Evolutionary conservation across 2,113 vertebrate species (phyloP).

Genomic region (Empidonax alnorum): DNA sequence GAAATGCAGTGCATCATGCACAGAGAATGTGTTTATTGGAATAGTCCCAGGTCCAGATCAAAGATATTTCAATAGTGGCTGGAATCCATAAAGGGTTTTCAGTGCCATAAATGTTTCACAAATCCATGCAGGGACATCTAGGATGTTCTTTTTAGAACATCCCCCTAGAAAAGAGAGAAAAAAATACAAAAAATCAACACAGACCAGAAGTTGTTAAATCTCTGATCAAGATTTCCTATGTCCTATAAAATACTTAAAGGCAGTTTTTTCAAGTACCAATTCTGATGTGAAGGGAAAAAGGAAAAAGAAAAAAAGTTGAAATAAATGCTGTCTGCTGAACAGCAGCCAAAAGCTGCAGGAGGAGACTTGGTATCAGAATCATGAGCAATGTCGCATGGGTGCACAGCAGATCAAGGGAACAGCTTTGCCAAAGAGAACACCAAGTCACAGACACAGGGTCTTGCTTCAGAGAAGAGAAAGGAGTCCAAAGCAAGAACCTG

Average conservation of each 20-base stretch:
- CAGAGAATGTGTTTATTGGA: slow-evolving; percentile 58
- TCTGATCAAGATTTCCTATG: slow-evolving; percentile 26
- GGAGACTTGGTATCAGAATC: not conserved
- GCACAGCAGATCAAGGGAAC: not conserved
- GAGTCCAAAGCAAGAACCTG: not conserved
- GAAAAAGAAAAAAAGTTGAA: not conserved
- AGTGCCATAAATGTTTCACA: slow-evolving; percentile 21
- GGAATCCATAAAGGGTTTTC: slow-evolving; percentile 33
- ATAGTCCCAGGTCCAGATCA: slow-evolving; percentile 48
- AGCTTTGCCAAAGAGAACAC: not conserved
- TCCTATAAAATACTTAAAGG: not conserved
- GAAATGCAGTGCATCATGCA: slow-evolving; percentile 30
- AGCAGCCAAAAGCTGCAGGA: not conserved
- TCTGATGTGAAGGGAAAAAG: not conserved
- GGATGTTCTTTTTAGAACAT: not conserved
- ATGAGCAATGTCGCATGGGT: not conserved
- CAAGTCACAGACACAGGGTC: too few relatives aligned
- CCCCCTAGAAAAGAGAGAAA: not conserved
- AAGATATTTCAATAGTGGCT: slow-evolving; percentile 19
- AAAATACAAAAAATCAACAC: not conserved
- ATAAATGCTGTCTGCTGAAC: not conserved
- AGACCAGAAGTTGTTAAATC: not conserved
- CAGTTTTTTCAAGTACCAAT: not conserved
- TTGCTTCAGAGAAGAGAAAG: not conserved
- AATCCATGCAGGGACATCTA: not conserved